These are phyloP conservation scores for Agelastica alni DNA, from an alignment of 2,888 invertebrate species.

Conservation along the genomic window DNA sequence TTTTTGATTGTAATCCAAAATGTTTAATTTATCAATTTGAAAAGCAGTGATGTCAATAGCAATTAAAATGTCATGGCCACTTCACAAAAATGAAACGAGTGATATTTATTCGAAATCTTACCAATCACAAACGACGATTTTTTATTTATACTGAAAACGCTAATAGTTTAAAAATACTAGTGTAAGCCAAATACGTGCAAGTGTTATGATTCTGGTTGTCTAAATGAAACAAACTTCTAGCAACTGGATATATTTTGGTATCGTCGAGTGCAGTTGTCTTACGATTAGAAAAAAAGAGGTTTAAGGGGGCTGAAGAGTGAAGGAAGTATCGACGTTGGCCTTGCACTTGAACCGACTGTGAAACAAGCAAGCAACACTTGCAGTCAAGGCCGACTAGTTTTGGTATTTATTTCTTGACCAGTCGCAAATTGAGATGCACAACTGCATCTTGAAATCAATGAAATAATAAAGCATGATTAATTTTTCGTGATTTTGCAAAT, in stretches of 20 bases:
- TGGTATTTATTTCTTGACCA: constrained; percentile 40
- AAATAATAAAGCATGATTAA: constrained; percentile 5
- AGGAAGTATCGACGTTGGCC: constrained; percentile 42
- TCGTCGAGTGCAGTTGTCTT: constrained; percentile 1
- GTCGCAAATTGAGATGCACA: constrained; percentile 34
- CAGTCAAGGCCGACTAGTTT: constrained; percentile 38
- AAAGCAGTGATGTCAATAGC: too few relatives aligned
- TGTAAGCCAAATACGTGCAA: too few relatives aligned
- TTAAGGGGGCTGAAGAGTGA: constrained; percentile 17
- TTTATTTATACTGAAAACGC: too few relatives aligned
- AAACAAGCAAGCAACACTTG: constrained; percentile 35
- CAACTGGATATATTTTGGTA: background rate
- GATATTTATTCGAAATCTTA: too few relatives aligned
- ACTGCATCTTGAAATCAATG: constrained; percentile 14
- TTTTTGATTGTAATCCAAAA: too few relatives aligned
- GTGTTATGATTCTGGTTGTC: too few relatives aligned
- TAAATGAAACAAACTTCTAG: too few relatives aligned
- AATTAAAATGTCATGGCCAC: too few relatives aligned
- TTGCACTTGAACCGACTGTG: constrained; percentile 51
- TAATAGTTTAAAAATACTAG: too few relatives aligned
- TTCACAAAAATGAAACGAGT: too few relatives aligned
- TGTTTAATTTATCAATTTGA: too few relatives aligned
- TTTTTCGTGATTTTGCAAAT: background rate
- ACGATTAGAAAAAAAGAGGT: constrained; percentile 1
- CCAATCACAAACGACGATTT: too few relatives aligned